Conservation (phyloP, 2,888 invertebrate species). For the Lathronympha strigana region DNA sequence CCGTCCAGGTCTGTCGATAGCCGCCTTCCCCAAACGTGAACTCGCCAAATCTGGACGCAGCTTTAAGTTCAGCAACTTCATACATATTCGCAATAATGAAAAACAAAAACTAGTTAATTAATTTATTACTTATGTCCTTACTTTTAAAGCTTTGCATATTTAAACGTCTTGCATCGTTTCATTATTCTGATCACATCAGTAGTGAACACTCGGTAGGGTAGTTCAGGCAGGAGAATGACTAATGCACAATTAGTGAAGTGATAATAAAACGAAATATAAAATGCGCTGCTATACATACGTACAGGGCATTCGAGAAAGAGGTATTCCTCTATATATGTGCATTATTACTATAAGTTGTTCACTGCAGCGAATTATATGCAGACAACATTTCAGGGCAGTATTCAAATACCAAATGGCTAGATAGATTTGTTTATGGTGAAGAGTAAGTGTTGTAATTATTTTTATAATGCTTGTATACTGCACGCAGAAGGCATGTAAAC, state of each 20-base stretch:
- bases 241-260: slow-evolving; percentile 23
- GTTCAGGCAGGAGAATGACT: slow-evolving; percentile 17
- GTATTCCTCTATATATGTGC: slow-evolving; percentile 31
- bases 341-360: slow-evolving; percentile 41
- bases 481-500: slow-evolving; percentile 48
- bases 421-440: slow-evolving; percentile 65
- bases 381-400: slow-evolving; percentile 71
- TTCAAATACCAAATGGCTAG: slow-evolving; percentile 78
- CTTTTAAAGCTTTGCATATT: slow-evolving; percentile 24
- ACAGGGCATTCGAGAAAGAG: slow-evolving; percentile 22
- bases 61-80: slow-evolving; percentile 10
- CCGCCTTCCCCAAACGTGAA: neutral
- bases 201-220: slow-evolving; percentile 9
- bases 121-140: slow-evolving; percentile 37
- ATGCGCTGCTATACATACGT: slow-evolving; percentile 6
- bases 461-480: slow-evolving; percentile 47
- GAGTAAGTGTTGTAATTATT: slow-evolving; percentile 43
- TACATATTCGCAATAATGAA: slow-evolving; percentile 14
- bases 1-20: neutral
- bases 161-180: slow-evolving; percentile 8
- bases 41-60: neutral
- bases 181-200: slow-evolving; percentile 33
- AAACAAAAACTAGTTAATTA: slow-evolving; percentile 32
- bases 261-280: slow-evolving; percentile 6
- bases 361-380: slow-evolving; percentile 48